phyloP scores from a whole-genome alignment of 2,888 invertebrate species.

The Polymixis lichenea region DNA sequence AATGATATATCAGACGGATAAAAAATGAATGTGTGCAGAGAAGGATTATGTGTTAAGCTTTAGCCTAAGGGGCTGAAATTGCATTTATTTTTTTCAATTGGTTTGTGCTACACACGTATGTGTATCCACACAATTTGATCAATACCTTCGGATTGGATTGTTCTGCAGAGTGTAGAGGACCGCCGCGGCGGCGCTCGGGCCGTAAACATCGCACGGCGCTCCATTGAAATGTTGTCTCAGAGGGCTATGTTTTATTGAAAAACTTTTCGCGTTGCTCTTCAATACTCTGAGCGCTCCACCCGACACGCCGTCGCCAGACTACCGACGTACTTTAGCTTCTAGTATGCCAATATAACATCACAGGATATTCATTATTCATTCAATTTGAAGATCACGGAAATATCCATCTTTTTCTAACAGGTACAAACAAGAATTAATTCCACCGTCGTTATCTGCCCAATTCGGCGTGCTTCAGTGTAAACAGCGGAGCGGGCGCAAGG shows the following conservation, averaged over 20 bases:
- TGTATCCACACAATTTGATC: conserved; percentile 80
- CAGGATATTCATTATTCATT: conserved; percentile 47
- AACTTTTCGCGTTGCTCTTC: conserved; percentile 83
- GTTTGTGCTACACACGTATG: conserved; percentile 51
- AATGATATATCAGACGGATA: conserved; percentile 19
- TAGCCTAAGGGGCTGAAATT: conserved; percentile 43
- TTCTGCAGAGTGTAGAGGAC: conserved; percentile 76
- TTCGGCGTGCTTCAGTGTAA: conserved; percentile 79
- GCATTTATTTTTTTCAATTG: conserved; percentile 63
- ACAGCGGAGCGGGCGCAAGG: conserved; percentile 85
- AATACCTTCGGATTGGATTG: conserved; percentile 83
- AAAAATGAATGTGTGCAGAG: conserved; percentile 24
- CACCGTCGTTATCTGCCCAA: conserved; percentile 71
- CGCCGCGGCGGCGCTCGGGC: conserved; percentile 74
- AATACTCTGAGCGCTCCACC: conserved; percentile 69
- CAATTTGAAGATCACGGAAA: conserved; percentile 60
- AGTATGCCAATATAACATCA: conserved; percentile 31
- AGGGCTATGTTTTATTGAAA: conserved; percentile 89
- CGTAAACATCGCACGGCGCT: conserved; percentile 85
- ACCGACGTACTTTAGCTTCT: conserved; percentile 35
- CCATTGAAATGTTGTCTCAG: conserved; percentile 88
- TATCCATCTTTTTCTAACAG: conserved; percentile 63
- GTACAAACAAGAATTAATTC: conserved; percentile 73
- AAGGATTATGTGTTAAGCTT: conserved; percentile 43
- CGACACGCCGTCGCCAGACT: conserved; percentile 67